Conservation (phyloP, 2,888 invertebrate species). For the Nomada flava region DNA sequence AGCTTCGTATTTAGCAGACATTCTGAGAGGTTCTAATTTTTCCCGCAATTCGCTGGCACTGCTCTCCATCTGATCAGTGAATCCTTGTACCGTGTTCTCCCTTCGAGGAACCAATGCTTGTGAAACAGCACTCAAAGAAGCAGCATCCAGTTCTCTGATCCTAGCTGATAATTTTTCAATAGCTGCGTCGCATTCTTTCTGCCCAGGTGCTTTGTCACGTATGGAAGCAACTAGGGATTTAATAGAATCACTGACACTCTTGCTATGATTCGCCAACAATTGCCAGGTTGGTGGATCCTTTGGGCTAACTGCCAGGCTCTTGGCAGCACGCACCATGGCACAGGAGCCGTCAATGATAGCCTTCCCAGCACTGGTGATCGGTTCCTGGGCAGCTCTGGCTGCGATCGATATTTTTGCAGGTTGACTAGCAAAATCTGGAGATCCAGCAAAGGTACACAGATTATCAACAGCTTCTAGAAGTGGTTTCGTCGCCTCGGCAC, state of each 20-base stretch:
- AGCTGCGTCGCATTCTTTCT: conserved; percentile 95
- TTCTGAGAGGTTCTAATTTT: conserved; percentile 92
- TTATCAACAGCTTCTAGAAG: conserved; percentile 96
- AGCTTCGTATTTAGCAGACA: conserved; percentile 95
- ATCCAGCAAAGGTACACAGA: conserved; percentile 94
- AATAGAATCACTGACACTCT: conserved; percentile 98
- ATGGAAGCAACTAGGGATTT: conserved; percentile 97
- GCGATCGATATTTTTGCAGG: conserved; percentile 96
- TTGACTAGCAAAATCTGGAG: conserved; percentile 96
- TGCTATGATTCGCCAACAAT: conserved; percentile 96
- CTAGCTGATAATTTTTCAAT: conserved; percentile 91
- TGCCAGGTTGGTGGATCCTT: conserved; percentile 98
- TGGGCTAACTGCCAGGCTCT: conserved; percentile 94
- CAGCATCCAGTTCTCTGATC: conserved; percentile 93
- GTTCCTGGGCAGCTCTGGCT: conserved; percentile 93
- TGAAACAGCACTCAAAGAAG: conserved; percentile 94
- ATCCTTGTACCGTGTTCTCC: conserved; percentile 90
- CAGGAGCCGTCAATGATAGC: conserved; percentile 93
- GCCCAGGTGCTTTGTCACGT: conserved; percentile 98
- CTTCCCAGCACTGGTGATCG: conserved; percentile 93
- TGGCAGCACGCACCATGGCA: conserved; percentile 95
- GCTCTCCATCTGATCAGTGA: conserved; percentile 91
- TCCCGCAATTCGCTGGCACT: conserved; percentile 93
- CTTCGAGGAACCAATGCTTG: conserved; percentile 90
- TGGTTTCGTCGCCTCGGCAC: conserved; percentile 92